Evolutionary conservation across 2,888 invertebrate species (phyloP), one percentile per base, ranked within the genome.

Genomic region (Tryphoninae sp.): DNA sequence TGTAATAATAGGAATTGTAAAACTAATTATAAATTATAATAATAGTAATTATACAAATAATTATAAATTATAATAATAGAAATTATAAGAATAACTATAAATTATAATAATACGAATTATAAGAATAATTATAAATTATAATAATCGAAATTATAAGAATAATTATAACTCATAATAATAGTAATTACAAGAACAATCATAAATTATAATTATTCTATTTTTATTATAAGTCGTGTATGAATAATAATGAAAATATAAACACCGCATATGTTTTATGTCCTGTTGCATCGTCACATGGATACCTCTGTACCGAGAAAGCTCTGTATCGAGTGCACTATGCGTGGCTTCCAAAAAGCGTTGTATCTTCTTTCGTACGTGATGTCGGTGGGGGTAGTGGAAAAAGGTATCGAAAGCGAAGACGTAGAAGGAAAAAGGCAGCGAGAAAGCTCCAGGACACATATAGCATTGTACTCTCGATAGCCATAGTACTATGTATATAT

Each of bases 311-410:
- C 2, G 55, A 53, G 49, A 61, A 67, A 68, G 45, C 45, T 73
- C 59, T 42, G 16, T 61, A 71, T 71, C 33, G 26, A 77, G 55
- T 22, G 67, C 40, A 53, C 84, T 84, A 79, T 85, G 80, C 53
- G 67, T 73, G 58, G 81, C 82, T 78, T 81, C 84, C 71, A 42
- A 55, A 59, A 55, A 77, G 62, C 83, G 83, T 83, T 86, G 83
- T 89, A 88, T 89, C 86, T 88, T 82, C 79, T 84, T 82, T 69
- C 64, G 61, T 88, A 87, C 88, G 85, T 89, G 88, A 84, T 86
- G 86, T 86, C 87, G 84, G 33, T 78, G 74, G 72, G 74, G 75
- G 79, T 75, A 22, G 40, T 13, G 22, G 22, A 19, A 73, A 51
- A 33, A 51, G 59, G 75, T 45, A 74, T 61, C 75, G 71, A 75